A percentile compares a stretch with the other conserved stretches of the same genome.
These are phyloP conservation scores for Gymnobelideus leadbeateri DNA, from an alignment of 2,113 vertebrate species.

Conservation along the genomic window DNA sequence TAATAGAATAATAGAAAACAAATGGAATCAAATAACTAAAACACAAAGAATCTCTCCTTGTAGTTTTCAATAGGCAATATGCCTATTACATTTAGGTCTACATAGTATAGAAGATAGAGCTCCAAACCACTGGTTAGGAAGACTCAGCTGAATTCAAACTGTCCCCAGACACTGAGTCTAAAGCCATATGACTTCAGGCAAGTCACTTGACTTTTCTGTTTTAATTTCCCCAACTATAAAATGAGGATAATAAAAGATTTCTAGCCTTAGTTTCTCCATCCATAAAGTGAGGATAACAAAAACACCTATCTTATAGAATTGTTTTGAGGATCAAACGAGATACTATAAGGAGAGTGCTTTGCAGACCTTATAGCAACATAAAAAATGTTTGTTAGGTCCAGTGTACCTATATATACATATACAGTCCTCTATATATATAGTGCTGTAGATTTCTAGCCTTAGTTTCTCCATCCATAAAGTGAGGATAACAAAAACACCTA, in stretches of 20 bases:
- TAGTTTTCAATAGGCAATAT: background rate
- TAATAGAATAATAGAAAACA: background rate
- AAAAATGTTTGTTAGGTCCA: background rate
- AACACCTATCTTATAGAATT: background rate
- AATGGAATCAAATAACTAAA: background rate
- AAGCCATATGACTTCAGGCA: background rate
- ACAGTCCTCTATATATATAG: background rate
- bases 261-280: background rate
- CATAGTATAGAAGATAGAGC: too few species aligned
- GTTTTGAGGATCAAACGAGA: background rate
- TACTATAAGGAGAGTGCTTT: background rate
- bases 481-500: too few species aligned
- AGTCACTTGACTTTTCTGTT: background rate
- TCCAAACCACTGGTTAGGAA: background rate
- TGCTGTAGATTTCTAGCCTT: background rate
- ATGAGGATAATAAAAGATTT: background rate
- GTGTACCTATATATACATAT: fast-evolving
- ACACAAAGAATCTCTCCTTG: background rate
- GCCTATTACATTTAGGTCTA: too few species aligned
- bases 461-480: background rate
- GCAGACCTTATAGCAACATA: background rate
- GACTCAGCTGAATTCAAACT: background rate
- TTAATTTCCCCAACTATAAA: background rate
- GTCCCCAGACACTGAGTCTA: background rate
- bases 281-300: background rate